These are phyloP conservation scores for Aplochiton taeniatus DNA, from an alignment of 2,797 vertebrate species.

Conservation along the genomic window DNA sequence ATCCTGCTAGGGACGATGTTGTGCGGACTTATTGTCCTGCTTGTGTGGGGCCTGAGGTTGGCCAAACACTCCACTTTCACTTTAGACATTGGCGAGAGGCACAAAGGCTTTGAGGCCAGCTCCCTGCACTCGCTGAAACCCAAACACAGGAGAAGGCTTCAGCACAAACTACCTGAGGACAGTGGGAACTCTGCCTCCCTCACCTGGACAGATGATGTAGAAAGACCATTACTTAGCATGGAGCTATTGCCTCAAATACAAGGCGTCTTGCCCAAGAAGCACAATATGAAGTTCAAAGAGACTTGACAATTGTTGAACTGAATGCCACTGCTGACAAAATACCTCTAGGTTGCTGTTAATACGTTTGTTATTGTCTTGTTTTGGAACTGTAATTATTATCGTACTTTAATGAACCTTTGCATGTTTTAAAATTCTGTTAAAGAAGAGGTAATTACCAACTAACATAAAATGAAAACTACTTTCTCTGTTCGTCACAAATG, in stretches of 20 bases:
- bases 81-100: conserved; percentile 63
- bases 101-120: conserved; percentile 39
- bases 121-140: conserved; percentile 62
- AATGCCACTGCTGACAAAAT: too few species aligned
- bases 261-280: conserved; percentile 67
- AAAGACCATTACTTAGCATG: conserved; percentile 58
- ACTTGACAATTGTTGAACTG: conserved; percentile 33
- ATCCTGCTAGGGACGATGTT: conserved; percentile 44
- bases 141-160: conserved; percentile 59
- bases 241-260: conserved; percentile 75
- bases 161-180: conserved; percentile 1
- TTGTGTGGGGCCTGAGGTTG: conserved; percentile 67
- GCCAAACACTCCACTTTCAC: conserved; percentile 67
- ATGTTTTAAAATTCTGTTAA: too few species aligned
- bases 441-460: too few species aligned
- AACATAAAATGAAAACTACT: too few species aligned
- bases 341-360: too few species aligned
- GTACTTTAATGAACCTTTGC: too few species aligned
- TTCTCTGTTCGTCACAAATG: too few species aligned
- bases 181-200: conserved; percentile 10
- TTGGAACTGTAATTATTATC: too few species aligned
- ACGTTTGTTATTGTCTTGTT: too few species aligned
- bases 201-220: conserved; percentile 28
- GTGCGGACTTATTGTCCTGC: conserved; percentile 57
- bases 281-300: conserved; percentile 76